Conservation (phyloP, 2,113 vertebrate species). For the Cololabis saira region DNA sequence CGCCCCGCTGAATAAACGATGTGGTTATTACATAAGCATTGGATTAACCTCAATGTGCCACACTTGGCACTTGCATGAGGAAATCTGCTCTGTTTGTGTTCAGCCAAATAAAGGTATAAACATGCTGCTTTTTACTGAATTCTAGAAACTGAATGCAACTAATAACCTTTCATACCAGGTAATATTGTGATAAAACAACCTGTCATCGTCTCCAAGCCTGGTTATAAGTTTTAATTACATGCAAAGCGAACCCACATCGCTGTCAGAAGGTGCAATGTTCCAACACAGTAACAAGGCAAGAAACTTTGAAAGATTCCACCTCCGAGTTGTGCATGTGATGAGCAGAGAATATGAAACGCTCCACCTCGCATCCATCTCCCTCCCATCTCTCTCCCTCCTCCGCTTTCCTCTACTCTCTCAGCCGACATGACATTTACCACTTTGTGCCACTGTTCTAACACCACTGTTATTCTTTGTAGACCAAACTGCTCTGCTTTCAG, state of each 20-base stretch:
- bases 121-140: background rate
- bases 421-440: constrained; percentile 41
- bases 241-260: background rate
- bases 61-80: constrained; percentile 31
- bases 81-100: constrained; percentile 8
- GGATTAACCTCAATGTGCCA: constrained; percentile 47
- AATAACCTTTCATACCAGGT: background rate
- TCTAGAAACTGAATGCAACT: background rate
- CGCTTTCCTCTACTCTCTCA: constrained; percentile 2
- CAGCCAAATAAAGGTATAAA: background rate
- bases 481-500: constrained; percentile 13
- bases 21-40: constrained; percentile 43
- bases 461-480: constrained; percentile 3
- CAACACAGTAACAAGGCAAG: constrained; percentile 12
- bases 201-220: background rate
- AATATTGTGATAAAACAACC: background rate
- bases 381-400: constrained; percentile 5
- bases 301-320: constrained; percentile 26
- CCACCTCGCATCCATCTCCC: constrained; percentile 9
- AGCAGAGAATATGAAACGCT: constrained; percentile 23
- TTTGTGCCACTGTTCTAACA: constrained; percentile 10
- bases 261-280: constrained; percentile 23
- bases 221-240: background rate
- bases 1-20: constrained; percentile 45
- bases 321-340: background rate